Conservation (phyloP, 1,140 invertebrate genomes). For the Eubasilissa regina region DNA sequence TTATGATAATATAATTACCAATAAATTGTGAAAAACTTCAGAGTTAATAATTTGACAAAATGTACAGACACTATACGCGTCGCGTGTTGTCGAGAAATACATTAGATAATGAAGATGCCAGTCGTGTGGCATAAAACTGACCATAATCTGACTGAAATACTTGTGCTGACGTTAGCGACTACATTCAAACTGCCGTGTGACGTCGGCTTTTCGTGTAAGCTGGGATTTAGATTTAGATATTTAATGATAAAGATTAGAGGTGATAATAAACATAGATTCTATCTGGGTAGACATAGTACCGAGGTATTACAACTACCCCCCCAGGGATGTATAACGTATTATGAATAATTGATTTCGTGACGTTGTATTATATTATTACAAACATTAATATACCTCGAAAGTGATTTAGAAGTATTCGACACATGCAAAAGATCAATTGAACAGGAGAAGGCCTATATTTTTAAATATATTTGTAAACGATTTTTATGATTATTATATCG, state of each 20-base stretch:
- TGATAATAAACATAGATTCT: background rate
- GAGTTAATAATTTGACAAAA: conserved; percentile 37
- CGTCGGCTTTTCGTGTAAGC: conserved; percentile 13
- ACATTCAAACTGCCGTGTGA: background rate
- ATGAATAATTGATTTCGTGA: background rate
- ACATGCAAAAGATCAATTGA: too few species aligned
- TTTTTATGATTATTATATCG: too few species aligned
- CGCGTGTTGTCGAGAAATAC: conserved; percentile 20
- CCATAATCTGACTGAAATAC: conserved; percentile 13
- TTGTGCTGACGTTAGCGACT: conserved; percentile 3
- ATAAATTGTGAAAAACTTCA: conserved; percentile 27
- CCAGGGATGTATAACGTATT: background rate
- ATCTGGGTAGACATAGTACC: background rate
- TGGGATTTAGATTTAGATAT: conserved; percentile 12
- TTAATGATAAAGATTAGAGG: too few species aligned
- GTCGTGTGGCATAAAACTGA: background rate
- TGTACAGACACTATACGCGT: conserved; percentile 22
- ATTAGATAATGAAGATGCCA: conserved; percentile 14
- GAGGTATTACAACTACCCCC: background rate
- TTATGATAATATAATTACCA: conserved; percentile 14
- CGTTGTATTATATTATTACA: too few species aligned
- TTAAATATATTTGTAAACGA: too few species aligned
- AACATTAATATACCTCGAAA: too few species aligned
- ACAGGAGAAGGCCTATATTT: too few species aligned
- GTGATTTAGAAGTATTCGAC: too few species aligned